Conservation (phyloP, 2,888 invertebrate species). For the Caenorhabditis japonica region DNA sequence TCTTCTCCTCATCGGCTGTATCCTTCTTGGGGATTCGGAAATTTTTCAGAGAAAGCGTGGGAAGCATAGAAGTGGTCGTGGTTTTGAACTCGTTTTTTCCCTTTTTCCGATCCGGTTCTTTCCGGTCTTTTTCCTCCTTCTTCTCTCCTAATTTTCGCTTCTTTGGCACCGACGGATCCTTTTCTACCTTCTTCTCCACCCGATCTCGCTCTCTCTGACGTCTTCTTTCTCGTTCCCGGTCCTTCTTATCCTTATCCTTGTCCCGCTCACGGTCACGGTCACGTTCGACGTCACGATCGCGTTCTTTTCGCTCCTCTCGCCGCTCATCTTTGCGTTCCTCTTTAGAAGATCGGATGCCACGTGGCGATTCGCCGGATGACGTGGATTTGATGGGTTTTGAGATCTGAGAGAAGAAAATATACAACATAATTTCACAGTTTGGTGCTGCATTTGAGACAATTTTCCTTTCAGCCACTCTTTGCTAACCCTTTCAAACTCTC, state of each 20-base stretch:
- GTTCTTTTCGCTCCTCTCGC: slow-evolving; percentile 25
- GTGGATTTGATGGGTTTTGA: slow-evolving; percentile 36
- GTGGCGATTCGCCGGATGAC: slow-evolving; percentile 1
- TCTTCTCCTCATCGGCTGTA: slow-evolving; percentile 32
- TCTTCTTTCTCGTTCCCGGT: slow-evolving; percentile 14
- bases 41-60: slow-evolving; percentile 45
- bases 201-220: slow-evolving; percentile 26
- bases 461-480: too few species aligned
- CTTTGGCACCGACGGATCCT: slow-evolving; percentile 25
- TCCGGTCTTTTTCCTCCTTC: slow-evolving; percentile 37
- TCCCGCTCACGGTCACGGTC: slow-evolving; percentile 25
- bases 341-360: slow-evolving; percentile 14
- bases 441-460: too few species aligned
- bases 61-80: slow-evolving; percentile 18
- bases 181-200: slow-evolving; percentile 17
- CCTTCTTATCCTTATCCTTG: slow-evolving; percentile 34
- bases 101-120: slow-evolving; percentile 46
- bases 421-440: not conserved
- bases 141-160: slow-evolving; percentile 32
- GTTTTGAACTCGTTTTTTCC: slow-evolving; percentile 24
- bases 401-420: slow-evolving; percentile 18
- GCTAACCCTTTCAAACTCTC: too few species aligned
- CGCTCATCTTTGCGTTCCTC: slow-evolving; percentile 22
- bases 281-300: slow-evolving; percentile 21
- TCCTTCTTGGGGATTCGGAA: slow-evolving; percentile 57